These are phyloP conservation scores for Drosophila mojavensis DNA, from an alignment of 1,140 invertebrate species.

Conservation along the genomic window DNA sequence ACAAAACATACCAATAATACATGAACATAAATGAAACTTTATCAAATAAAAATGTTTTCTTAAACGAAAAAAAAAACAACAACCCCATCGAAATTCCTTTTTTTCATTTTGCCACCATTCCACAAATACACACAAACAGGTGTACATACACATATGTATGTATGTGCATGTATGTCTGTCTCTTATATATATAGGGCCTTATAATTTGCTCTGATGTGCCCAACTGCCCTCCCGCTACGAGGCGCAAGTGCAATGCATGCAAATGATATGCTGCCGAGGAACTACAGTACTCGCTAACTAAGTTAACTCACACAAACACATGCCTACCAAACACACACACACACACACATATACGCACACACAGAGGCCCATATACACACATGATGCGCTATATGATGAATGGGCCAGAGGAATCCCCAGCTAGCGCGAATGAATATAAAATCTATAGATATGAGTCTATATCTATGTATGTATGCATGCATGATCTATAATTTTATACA, in stretches of 20 bases:
- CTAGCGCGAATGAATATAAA: slow-evolving; percentile 1
- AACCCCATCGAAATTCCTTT: slow-evolving; percentile 65
- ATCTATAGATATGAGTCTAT: background rate
- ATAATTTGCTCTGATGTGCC: slow-evolving; percentile 35
- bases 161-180: slow-evolving; percentile 1
- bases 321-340: slow-evolving; percentile 3
- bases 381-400: background rate
- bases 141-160: background rate
- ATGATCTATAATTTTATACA: slow-evolving; percentile 55
- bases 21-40: slow-evolving; percentile 76
- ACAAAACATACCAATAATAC: slow-evolving; percentile 77
- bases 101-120: slow-evolving; percentile 39
- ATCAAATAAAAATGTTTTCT: slow-evolving; percentile 78
- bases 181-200: slow-evolving; percentile 26
- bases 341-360: slow-evolving; percentile 6
- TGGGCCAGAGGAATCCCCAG: background rate
- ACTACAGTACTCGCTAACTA: slow-evolving; percentile 68
- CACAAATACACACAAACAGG: background rate
- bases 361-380: background rate
- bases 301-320: slow-evolving; percentile 14
- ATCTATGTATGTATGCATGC: slow-evolving; percentile 37
- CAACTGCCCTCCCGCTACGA: background rate
- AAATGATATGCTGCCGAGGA: slow-evolving; percentile 58
- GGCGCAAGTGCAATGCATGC: slow-evolving; percentile 27
- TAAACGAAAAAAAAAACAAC: slow-evolving; percentile 60